Evolutionary conservation across 1,140 invertebrate species (phyloP).

Genomic region (Manduca sexta): DNA sequence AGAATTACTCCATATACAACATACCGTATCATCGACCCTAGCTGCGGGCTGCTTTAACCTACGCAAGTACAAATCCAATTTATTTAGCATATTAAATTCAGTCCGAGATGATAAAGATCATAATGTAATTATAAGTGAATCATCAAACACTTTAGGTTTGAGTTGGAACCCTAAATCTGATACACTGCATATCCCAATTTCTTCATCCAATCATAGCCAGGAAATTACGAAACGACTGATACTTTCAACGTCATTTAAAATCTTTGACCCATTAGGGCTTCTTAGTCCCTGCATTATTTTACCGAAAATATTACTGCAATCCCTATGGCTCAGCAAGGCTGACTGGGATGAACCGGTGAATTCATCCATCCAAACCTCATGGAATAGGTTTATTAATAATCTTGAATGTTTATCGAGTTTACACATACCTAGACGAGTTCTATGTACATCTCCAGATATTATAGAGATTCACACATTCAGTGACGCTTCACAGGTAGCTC

Average conservation of each 20-base stretch:
- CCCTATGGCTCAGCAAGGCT: neutral
- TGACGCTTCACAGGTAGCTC: constrained; percentile 1
- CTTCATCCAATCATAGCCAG: neutral
- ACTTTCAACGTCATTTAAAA: constrained; percentile 10
- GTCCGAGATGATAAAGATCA: neutral
- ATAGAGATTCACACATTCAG: constrained; percentile 1
- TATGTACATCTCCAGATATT: neutral
- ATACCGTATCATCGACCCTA: constrained; percentile 2
- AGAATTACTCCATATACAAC: constrained; percentile 18
- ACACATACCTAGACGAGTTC: neutral
- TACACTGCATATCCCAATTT: constrained; percentile 9
- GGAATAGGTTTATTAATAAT: neutral
- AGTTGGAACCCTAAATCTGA: constrained; percentile 13
- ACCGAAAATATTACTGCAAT: constrained; percentile 4
- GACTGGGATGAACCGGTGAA: constrained; percentile 3
- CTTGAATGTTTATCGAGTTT: neutral
- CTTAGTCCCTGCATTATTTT: neutral
- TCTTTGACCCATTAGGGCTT: constrained; percentile 10
- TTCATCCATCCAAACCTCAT: neutral
- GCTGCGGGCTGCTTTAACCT: no score
- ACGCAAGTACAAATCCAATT: neutral
- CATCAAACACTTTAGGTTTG: constrained; percentile 17
- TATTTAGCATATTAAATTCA: neutral
- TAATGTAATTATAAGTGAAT: neutral
- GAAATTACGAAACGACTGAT: constrained; percentile 15